Evolutionary conservation across 2,797 vertebrate species (phyloP), one percentile per base, ranked within the genome.

Genomic region (Lates japonicus): DNA sequence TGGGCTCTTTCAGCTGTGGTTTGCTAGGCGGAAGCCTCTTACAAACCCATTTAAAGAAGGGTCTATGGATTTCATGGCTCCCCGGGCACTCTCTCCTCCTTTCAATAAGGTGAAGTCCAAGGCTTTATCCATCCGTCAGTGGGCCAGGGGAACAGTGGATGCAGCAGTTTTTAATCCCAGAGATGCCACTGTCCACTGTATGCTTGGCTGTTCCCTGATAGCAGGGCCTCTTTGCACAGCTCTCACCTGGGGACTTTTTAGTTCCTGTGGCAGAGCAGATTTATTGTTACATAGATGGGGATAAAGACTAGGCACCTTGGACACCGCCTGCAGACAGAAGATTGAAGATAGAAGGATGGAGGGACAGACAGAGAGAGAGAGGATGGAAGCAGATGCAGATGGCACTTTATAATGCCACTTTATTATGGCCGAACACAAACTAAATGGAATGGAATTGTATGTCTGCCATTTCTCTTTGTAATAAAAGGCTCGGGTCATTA

Each of bases 1-100:
- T 96, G 93, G 94, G 87, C 92, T 90, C 94, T 94, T 92, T 95
- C 94, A 93, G 90, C 89, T 86, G 85, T 90, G 90, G 89, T 93
- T 90, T 90, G 90, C 91, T 81, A 65, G 87, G 86, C 93, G 65
- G 91, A 94, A 94, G 92, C 94, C 94, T 95, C 93, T 95, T 95
- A 94, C 94, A 94, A 94, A 96, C 93, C 93, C 94, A 95, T 95
- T 96, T 96, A 93, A 94, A 92, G 92, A 87, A 91, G 89, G 93
- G 93, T 95, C 95, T 92, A 93, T 94, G 93, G 95, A 94, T 95
- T 95, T 94, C 94, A 95, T 94, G 94, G 94, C 92, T 95, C 95
- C 95, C 94, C 86, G 82, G 94, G 93, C 94, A 64, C 91, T 92
- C 91, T 92, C 93, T 93, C 86, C 91, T 93, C 90, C 89, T 94